A percentile compares a stretch with the other conserved stretches of the same genome.
phyloP scores from a whole-genome alignment of 2,113 vertebrate genomes.

The Capreolus pygargus region DNA sequence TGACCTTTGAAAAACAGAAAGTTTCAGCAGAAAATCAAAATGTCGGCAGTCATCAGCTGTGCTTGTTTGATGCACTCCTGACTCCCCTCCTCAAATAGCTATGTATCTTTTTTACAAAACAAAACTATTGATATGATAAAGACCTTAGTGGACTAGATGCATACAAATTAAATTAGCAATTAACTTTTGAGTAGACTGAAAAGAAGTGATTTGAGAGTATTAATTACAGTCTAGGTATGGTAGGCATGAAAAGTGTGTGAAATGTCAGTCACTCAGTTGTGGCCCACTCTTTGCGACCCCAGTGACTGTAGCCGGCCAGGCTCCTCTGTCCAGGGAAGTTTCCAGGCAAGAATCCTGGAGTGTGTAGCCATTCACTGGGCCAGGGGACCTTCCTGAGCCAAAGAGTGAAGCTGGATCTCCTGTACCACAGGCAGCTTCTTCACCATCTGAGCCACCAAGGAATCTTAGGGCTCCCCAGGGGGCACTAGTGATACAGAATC shows the following conservation, averaged over 20 bases:
- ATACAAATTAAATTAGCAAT: neutral
- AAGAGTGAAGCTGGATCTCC: neutral
- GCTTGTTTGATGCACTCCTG: neutral
- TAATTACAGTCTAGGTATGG: neutral
- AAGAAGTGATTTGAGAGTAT: neutral
- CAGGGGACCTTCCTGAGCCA: neutral
- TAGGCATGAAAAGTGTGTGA: neutral
- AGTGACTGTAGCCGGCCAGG: neutral
- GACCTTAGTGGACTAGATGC: neutral
- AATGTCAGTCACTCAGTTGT: neutral
- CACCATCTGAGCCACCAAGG: neutral
- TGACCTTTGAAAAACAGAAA: neutral
- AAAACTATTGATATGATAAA: neutral
- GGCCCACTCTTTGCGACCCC: neutral
- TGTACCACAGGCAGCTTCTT: neutral
- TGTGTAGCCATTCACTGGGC: neutral
- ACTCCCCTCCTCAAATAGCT: neutral
- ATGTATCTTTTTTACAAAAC: neutral
- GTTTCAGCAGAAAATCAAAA: neutral
- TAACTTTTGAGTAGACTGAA: neutral
- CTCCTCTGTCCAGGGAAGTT: neutral
- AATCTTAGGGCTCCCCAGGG: neutral
- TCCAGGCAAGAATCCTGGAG: neutral
- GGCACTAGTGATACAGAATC: neutral
- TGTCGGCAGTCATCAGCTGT: neutral